A percentile compares a stretch with the other conserved stretches of the same genome.
These are phyloP conservation scores for Nyctibius bracteatus DNA, from an alignment of 2,113 vertebrate genomes.

Conservation along the genomic window DNA sequence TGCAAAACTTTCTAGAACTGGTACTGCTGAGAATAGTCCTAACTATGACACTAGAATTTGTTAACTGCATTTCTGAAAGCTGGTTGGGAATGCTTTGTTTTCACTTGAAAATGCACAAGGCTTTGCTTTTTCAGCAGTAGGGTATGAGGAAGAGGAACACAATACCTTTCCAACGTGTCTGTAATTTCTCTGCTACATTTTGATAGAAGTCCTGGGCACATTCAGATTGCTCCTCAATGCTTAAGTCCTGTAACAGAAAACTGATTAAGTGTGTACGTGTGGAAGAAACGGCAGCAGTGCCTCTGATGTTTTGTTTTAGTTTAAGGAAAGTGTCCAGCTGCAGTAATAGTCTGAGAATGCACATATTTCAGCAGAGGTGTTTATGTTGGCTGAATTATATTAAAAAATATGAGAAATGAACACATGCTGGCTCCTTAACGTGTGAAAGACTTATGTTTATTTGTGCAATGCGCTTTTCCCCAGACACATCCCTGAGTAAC, in stretches of 20 bases:
- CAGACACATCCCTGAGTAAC: neutral
- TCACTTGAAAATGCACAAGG: neutral
- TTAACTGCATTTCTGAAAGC: neutral
- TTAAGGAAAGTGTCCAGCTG: neutral
- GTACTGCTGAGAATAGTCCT: neutral
- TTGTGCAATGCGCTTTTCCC: neutral
- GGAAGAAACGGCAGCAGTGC: neutral
- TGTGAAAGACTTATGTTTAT: neutral
- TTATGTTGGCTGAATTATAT: neutral
- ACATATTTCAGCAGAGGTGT: neutral
- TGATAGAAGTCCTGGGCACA: constrained; percentile 97
- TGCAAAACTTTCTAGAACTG: neutral
- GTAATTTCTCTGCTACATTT: constrained; percentile 85
- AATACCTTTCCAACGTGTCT: constrained; percentile 90
- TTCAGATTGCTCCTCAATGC: constrained; percentile 92
- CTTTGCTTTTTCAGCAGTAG: neutral
- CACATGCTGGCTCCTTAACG: neutral
- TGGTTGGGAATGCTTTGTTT: neutral
- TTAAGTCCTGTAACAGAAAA: constrained; percentile 71
- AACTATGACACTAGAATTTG: neutral
- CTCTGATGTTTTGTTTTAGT: neutral
- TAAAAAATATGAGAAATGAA: neutral
- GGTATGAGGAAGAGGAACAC: neutral
- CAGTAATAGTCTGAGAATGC: constrained; percentile 41
- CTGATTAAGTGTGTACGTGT: neutral